These are phyloP conservation scores for Polymixis lichenea DNA, from an alignment of 2,888 invertebrate genomes.

Conservation along the genomic window DNA sequence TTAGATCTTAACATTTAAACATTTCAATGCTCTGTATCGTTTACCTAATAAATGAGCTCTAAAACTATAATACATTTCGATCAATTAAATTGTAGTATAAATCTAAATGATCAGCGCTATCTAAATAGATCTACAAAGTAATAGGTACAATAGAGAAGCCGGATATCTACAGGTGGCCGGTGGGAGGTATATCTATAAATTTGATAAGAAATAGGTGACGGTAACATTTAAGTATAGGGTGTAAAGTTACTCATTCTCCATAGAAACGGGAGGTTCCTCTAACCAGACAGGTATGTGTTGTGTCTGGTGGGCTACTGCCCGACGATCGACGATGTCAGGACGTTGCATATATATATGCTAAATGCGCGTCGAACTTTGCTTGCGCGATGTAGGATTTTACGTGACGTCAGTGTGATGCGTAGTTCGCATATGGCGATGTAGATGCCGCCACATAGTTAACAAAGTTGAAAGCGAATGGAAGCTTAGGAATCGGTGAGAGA, in stretches of 20 bases:
- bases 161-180: not conserved
- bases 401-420: no score
- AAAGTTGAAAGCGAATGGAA: not conserved
- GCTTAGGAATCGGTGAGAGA: not conserved
- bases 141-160: slow-evolving; percentile 3
- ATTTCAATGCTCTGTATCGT: not conserved
- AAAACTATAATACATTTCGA: not conserved
- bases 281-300: no score
- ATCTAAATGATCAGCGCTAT: not conserved
- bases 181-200: not conserved
- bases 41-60: not conserved
- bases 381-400: no score
- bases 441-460: not conserved
- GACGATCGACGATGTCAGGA: no score
- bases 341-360: no score
- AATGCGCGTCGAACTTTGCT: no score
- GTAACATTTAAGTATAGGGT: not conserved
- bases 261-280: not conserved
- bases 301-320: no score
- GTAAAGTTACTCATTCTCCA: not conserved
- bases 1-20: not conserved
- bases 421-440: no score
- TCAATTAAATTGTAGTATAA: no score
- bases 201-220: not conserved
- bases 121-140: not conserved